Percentiles rank a stretch among this genome's conserved stretches.
These are phyloP conservation scores for Phylloscopus collybita DNA, from an alignment of 2,797 vertebrate species.

Conservation along the genomic window DNA sequence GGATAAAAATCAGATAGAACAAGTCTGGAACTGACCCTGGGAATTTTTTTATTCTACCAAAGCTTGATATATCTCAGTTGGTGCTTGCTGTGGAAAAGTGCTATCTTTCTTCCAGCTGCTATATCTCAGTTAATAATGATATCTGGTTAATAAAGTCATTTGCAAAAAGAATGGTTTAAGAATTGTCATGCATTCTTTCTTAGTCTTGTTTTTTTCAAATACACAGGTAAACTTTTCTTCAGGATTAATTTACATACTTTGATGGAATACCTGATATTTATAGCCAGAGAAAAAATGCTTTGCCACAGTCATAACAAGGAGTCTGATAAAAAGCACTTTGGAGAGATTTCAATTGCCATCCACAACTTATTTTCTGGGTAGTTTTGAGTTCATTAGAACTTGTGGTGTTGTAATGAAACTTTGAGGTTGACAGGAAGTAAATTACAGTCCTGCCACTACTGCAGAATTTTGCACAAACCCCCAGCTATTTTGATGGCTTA, in stretches of 20 bases:
- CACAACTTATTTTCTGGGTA: not conserved
- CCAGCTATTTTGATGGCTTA: not conserved
- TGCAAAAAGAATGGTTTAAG: not conserved
- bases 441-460: not conserved
- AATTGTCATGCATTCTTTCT: not conserved
- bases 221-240: not conserved
- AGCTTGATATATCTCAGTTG: not conserved
- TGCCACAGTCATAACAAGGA: not conserved
- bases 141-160: not conserved
- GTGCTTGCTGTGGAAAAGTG: not conserved
- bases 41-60: not conserved
- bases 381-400: not conserved
- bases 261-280: not conserved
- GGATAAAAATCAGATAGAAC: not conserved
- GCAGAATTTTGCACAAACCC: not conserved
- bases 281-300: not conserved
- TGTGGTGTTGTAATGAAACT: not conserved
- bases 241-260: not conserved
- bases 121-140: not conserved
- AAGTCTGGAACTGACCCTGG: not conserved
- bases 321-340: not conserved
- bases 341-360: not conserved
- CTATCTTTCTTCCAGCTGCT: not conserved
- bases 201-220: not conserved
- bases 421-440: not conserved